Evolutionary conservation across 1,140 invertebrate genomes (phyloP), one percentile per base, ranked within the genome.

Genomic region (Heliconius eleuchia): DNA sequence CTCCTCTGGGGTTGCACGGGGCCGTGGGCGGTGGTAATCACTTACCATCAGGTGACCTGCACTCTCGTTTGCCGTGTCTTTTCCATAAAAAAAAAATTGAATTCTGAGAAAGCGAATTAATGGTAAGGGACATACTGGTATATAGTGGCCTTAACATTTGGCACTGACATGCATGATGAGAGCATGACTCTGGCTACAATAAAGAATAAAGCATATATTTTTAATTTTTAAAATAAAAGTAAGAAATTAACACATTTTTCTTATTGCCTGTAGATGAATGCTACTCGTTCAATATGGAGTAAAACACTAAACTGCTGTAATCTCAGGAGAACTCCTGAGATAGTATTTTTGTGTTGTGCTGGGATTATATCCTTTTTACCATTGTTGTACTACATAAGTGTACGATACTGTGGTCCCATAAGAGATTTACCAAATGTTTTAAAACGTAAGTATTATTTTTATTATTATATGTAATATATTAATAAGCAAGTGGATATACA

Each of bases 281-380:
- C 90, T 50, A 96, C 95, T 66, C 91, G 95, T 82, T 91, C 89
- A 73, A 94, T 94, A 77, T 96, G 95, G 95, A 96, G 95, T 82
- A 92, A 92, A 82, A 88, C 81, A 50, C 84, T 95, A 1, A 92
- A 95, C 71, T 96, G 95, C 85, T 96, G 95, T 86, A 93, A 95
- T 86, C 88, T 95, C 50, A 86, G 95, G 73, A 92, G 86, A 83
- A 93, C 94, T 79, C 93, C 94, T 73, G 95, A 96, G 94, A 81
- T 94, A 73, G 88, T 94, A 79, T 96, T 96, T 88, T 88, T 96
- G 79, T 87, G 88, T 74, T 95, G 93, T 76, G 92, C 95, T 77
- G 91, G 87, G 66, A 80, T 94, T n/a, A 94, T 96, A 79, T 89
- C 95, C 39, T 75, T 92, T 74, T 79, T 95, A 71, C 95, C 95